These are phyloP conservation scores for Tubulanus polymorphus DNA, from an alignment of 2,888 invertebrate genomes.

Conservation along the genomic window DNA sequence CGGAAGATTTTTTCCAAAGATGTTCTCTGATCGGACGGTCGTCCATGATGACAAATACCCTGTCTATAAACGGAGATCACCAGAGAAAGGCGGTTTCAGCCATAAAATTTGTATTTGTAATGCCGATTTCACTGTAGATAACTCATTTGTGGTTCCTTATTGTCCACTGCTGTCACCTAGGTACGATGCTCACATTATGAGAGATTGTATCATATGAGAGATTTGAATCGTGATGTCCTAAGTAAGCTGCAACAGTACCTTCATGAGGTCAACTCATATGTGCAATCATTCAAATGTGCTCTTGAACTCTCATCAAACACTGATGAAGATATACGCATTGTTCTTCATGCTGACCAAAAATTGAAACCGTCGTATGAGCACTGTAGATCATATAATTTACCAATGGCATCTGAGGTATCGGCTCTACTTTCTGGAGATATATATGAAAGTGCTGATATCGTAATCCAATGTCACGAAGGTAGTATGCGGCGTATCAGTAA, in stretches of 20 bases:
- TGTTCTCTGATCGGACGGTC: constrained; percentile 24
- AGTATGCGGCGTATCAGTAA: constrained; percentile 6
- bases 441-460: background rate
- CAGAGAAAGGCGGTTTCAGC: constrained; percentile 8
- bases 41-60: constrained; percentile 44
- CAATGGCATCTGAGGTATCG: background rate
- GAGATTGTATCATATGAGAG: background rate
- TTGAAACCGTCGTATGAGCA: background rate
- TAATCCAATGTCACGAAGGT: background rate
- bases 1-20: constrained; percentile 38
- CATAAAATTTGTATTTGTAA: background rate
- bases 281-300: background rate
- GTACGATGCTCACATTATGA: constrained; percentile 48
- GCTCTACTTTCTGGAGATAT: background rate
- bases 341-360: background rate
- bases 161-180: constrained; percentile 24
- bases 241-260: background rate
- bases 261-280: background rate
- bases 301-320: background rate
- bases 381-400: background rate
- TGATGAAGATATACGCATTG: background rate
- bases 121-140: constrained; percentile 10
- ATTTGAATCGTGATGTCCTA: background rate
- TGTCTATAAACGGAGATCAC: constrained; percentile 32
- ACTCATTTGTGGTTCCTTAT: constrained; percentile 23